A percentile compares a stretch with the other conserved stretches of the same genome.
These are phyloP conservation scores for Trachelus tabidus DNA, from an alignment of 2,888 invertebrate species.

Conservation along the genomic window DNA sequence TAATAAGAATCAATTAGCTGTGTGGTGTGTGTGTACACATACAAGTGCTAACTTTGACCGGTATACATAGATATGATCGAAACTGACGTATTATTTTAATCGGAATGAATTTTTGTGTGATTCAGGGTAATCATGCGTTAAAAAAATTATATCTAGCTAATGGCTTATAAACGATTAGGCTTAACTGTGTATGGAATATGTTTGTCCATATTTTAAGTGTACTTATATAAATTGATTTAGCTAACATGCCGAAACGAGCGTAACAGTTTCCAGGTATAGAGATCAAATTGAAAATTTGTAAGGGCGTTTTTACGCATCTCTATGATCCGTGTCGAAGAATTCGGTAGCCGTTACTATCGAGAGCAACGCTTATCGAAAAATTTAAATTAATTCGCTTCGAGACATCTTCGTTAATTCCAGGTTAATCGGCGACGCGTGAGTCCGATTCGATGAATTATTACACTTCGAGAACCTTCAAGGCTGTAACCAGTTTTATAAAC, in stretches of 20 bases:
- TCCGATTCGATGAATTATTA: constrained; percentile 35
- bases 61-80: background rate
- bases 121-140: background rate
- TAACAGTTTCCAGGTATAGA: background rate
- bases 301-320: background rate
- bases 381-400: background rate
- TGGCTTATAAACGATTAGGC: background rate
- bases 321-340: background rate
- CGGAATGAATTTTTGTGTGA: background rate
- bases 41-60: background rate
- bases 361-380: background rate
- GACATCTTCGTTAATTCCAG: background rate
- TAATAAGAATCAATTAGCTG: background rate
- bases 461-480: constrained; percentile 33
- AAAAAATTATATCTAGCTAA: background rate
- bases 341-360: background rate
- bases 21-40: background rate
- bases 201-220: background rate
- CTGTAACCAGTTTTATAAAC: constrained; percentile 33
- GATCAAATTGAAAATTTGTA: background rate
- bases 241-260: background rate
- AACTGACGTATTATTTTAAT: background rate
- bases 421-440: constrained; percentile 10
- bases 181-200: no score
- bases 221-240: background rate